These are phyloP conservation scores for Heliocidaris erythrogramma DNA, from an alignment of 35 echinoderm and acorn worm genomes.

Conservation along the genomic window DNA sequence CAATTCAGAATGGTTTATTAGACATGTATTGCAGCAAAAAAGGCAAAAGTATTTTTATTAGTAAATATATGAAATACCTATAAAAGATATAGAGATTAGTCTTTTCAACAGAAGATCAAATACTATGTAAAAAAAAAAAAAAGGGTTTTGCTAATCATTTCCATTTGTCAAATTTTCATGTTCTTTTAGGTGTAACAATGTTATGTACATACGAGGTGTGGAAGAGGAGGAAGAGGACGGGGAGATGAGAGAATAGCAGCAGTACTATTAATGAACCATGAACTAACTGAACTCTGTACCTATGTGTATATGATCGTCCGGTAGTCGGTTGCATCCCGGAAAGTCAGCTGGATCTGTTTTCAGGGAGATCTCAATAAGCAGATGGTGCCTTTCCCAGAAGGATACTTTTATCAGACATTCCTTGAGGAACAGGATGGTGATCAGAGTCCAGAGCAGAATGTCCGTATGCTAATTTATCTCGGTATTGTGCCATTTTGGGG, in stretches of 20 bases:
- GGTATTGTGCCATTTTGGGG: not conserved
- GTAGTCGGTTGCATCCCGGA: not conserved
- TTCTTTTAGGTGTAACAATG: slow-evolving; percentile 93
- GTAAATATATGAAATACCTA: too few relatives aligned
- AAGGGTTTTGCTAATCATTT: not conserved
- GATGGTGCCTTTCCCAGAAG: not conserved
- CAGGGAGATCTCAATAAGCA: not conserved
- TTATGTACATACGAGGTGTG: slow-evolving; percentile 96
- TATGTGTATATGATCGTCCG: not conserved
- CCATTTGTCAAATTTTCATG: not conserved
- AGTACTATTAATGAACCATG: not conserved
- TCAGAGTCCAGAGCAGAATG: not conserved
- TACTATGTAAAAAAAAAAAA: not conserved
- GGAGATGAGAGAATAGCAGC: slow-evolving; percentile 96
- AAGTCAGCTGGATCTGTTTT: not conserved
- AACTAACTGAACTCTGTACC: not conserved
- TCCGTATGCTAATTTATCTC: not conserved
- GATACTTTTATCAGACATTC: not conserved
- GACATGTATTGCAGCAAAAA: too few relatives aligned
- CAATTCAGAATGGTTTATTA: too few relatives aligned
- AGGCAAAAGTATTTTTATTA: too few relatives aligned
- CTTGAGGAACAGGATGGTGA: not conserved
- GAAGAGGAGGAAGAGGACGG: slow-evolving; percentile 99
- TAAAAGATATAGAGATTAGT: too few relatives aligned
- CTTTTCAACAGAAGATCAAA: not conserved